Percentiles rank a stretch among this genome's conserved stretches.
Conservation (phyloP, 2,113 vertebrate species). For the Nansenia antarctica region DNA sequence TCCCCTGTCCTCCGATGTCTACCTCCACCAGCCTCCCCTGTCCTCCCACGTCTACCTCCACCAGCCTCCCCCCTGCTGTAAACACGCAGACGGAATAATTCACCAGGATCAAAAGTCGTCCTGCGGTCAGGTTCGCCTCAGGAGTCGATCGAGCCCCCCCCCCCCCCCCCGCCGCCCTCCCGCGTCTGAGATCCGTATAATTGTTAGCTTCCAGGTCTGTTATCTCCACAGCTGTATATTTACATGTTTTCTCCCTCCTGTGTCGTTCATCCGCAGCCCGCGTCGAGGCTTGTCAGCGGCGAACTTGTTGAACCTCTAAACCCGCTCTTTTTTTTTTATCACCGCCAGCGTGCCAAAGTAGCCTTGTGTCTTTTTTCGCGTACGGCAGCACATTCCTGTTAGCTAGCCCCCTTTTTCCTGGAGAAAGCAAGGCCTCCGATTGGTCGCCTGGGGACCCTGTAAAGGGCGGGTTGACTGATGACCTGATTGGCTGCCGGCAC, state of each 20-base stretch:
- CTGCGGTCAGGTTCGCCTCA: too few species aligned
- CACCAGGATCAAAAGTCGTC: too few species aligned
- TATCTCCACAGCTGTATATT: not conserved
- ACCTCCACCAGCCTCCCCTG: too few species aligned
- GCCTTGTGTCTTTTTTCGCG: conserved; percentile 10
- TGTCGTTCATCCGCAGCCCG: conserved; percentile 11
- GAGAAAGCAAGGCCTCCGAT: not conserved
- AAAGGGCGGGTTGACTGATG: conserved; percentile 5
- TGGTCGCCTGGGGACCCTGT: conserved; percentile 10
- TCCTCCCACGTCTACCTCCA: too few species aligned
- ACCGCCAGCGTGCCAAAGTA: not conserved
- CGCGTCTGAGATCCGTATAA: not conserved
- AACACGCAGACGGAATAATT: too few species aligned
- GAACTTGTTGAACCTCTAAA: not conserved
- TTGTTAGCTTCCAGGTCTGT: not conserved
- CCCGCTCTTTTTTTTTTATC: too few species aligned
- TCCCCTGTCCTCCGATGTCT: too few species aligned
- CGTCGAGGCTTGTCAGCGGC: not conserved
- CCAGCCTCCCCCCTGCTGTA: too few species aligned
- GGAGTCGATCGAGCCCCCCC: too few species aligned
- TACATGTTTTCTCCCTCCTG: not conserved
- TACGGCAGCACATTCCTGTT: conserved; percentile 46
- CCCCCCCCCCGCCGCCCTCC: too few species aligned
- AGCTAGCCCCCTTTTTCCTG: too few species aligned
- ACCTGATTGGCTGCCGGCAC: conserved; percentile 48